Percentiles rank a stretch among this genome's conserved stretches.
phyloP scores from a whole-genome alignment of 2,888 invertebrate genomes.

The Drosophila birchii region DNA sequence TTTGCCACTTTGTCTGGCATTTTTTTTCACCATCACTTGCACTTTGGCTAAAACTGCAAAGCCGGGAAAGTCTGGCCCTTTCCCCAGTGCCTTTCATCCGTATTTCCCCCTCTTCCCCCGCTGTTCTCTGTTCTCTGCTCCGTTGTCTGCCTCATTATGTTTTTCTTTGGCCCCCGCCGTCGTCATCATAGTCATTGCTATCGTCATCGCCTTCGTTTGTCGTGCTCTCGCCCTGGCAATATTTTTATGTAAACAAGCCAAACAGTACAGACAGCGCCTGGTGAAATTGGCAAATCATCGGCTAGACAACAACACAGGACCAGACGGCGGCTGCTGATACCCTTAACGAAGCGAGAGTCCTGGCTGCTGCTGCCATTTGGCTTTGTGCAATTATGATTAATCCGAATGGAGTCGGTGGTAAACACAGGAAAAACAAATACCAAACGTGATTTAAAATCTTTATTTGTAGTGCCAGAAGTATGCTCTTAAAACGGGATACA shows the following conservation, averaged over 20 bases:
- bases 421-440: slow-evolving; percentile 1
- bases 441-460: not conserved
- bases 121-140: slow-evolving; percentile 28
- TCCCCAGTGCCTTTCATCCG: slow-evolving; percentile 50
- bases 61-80: slow-evolving; percentile 42
- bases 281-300: slow-evolving; percentile 66
- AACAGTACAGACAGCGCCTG: slow-evolving; percentile 38
- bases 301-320: slow-evolving; percentile 40
- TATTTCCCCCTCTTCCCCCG: slow-evolving; percentile 48
- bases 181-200: not conserved
- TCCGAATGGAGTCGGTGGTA: not conserved
- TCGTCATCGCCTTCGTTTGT: slow-evolving; percentile 31
- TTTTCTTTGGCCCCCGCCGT: slow-evolving; percentile 38
- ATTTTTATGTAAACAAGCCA: slow-evolving; percentile 74
- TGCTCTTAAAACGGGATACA: too few relatives aligned
- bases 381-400: slow-evolving; percentile 70
- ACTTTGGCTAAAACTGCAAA: slow-evolving; percentile 23
- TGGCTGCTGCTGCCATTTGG: slow-evolving; percentile 51
- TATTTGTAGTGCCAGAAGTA: not conserved
- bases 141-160: slow-evolving; percentile 72
- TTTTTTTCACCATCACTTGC: slow-evolving; percentile 18
- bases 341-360: slow-evolving; percentile 59
- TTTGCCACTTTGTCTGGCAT: slow-evolving; percentile 77
- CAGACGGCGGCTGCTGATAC: slow-evolving; percentile 28
- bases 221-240: slow-evolving; percentile 52